Evolutionary conservation across 2,113 vertebrate genomes (phyloP).

Genomic region (Puffinus mauretanicus): DNA sequence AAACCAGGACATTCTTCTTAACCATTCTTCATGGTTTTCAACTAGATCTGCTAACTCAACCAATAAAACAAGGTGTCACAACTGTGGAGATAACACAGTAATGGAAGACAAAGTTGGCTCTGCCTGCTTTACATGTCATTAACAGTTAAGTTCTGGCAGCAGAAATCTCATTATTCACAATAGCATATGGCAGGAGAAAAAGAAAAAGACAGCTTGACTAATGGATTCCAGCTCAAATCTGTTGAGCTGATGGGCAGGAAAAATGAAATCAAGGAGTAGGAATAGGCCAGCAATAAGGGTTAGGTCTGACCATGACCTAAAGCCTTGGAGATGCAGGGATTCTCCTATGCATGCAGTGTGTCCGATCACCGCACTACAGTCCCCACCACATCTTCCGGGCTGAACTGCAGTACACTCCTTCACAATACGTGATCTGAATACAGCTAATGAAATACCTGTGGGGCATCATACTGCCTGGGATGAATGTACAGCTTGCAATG

Average conservation of each 20-base stretch:
- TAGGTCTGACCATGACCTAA: neutral
- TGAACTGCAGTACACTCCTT: neutral
- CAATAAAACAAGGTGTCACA: neutral
- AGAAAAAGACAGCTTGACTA: neutral
- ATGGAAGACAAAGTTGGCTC: neutral
- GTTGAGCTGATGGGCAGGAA: neutral
- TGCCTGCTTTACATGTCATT: neutral
- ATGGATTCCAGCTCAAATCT: neutral
- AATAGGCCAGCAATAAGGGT: neutral
- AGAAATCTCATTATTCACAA: neutral
- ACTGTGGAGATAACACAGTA: neutral
- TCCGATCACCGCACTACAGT: neutral
- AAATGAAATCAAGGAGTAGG: neutral
- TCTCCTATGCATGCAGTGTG: accelerated
- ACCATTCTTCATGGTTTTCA: neutral
- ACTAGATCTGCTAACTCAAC: neutral
- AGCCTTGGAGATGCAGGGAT: neutral
- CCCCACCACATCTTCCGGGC: neutral
- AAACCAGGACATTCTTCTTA: neutral
- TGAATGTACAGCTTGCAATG: neutral
- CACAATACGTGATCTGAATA: neutral
- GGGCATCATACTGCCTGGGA: neutral
- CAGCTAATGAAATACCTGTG: neutral
- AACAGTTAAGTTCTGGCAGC: neutral
- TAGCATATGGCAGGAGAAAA: neutral